Conservation (phyloP, 2,888 invertebrate genomes). For the Ischnura elegans region DNA sequence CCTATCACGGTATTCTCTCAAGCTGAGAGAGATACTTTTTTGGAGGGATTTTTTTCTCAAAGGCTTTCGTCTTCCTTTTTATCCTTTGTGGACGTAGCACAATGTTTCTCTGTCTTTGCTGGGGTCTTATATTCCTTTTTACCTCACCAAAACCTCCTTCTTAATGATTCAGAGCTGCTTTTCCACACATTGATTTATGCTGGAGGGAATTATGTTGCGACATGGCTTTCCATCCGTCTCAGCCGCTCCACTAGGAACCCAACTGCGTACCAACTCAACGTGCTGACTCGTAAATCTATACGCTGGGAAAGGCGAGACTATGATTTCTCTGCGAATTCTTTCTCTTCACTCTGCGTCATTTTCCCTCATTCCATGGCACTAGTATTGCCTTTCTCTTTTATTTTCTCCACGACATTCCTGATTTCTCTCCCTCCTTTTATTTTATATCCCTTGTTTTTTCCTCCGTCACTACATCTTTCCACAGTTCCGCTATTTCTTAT, state of each 20-base stretch:
- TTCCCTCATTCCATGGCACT: too few relatives aligned
- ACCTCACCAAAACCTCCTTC: neutral
- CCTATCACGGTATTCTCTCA: too few relatives aligned
- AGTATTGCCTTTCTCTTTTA: too few relatives aligned
- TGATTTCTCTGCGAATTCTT: neutral
- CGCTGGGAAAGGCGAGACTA: neutral
- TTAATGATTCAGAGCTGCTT: neutral
- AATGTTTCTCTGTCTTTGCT: neutral
- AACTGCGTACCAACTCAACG: neutral
- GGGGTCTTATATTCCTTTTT: neutral
- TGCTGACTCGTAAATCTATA: neutral
- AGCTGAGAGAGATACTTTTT: too few relatives aligned
- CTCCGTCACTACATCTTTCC: too few relatives aligned
- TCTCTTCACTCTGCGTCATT: too few relatives aligned
- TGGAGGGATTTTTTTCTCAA: neutral
- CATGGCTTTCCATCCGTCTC: neutral
- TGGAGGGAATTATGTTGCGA: neutral
- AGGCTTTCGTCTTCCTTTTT: neutral
- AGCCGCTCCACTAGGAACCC: neutral
- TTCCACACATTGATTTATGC: neutral
- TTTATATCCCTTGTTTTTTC: too few relatives aligned
- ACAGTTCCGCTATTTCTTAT: neutral
- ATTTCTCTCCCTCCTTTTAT: too few relatives aligned
- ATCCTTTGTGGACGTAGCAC: too few relatives aligned
- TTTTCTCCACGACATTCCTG: neutral